Percentiles rank a stretch among this genome's conserved stretches.
Evolutionary conservation across 1,140 invertebrate genomes (phyloP).

Genomic region (Rhagoletis pomonella): DNA sequence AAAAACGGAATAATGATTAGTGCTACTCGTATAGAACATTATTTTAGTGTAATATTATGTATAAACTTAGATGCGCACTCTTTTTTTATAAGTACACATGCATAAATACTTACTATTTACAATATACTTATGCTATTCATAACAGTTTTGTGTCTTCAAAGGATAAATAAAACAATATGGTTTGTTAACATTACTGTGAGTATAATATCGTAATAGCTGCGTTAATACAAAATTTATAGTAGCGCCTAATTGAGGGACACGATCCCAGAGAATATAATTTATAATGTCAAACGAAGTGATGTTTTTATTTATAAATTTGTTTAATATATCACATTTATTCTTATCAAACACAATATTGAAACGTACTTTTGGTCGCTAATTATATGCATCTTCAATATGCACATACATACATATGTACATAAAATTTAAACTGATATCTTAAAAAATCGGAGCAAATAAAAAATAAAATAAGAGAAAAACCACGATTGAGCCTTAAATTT

Average conservation of each 20-base stretch:
- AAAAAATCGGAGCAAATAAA: neutral
- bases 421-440: neutral
- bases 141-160: neutral
- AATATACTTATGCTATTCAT: constrained; percentile 1
- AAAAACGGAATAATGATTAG: neutral
- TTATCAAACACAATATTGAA: constrained; percentile 17
- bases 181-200: neutral
- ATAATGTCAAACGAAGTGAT: no score
- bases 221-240: neutral
- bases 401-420: neutral
- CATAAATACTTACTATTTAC: constrained; percentile 10
- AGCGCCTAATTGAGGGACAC: neutral
- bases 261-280: no score
- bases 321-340: constrained; percentile 36
- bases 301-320: neutral
- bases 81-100: neutral
- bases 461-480: neutral
- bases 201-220: constrained; percentile 33
- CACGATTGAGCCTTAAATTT: neutral
- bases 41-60: constrained; percentile 20
- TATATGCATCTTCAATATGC: constrained; percentile 5
- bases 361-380: neutral
- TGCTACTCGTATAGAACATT: constrained; percentile 27
- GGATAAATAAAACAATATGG: neutral
- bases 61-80: constrained; percentile 24